Percentiles rank a stretch among this genome's conserved stretches.
Evolutionary conservation across 2,113 vertebrate genomes (phyloP).

Genomic region (Pterocles orientalis): DNA sequence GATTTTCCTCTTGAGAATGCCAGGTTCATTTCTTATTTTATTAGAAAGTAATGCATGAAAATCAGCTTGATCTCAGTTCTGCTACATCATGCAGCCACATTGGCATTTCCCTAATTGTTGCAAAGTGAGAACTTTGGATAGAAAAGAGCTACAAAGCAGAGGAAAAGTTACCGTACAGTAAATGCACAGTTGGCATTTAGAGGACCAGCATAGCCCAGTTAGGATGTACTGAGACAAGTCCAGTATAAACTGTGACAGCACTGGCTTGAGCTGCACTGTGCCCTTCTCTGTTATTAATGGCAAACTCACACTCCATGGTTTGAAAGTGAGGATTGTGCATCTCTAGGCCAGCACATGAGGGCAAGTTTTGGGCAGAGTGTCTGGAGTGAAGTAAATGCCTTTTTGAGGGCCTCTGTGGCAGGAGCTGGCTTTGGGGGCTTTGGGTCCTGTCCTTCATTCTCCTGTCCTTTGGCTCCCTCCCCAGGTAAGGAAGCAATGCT

Average conservation of each 20-base stretch:
- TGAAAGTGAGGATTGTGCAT: neutral
- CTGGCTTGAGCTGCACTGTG: neutral
- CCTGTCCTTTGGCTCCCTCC: conserved; percentile 54
- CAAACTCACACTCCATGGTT: neutral
- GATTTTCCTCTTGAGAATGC: neutral
- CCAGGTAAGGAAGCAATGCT: conserved; percentile 95
- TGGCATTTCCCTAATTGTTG: neutral
- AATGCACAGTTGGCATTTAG: neutral
- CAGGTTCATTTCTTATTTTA: neutral
- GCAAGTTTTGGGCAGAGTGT: neutral
- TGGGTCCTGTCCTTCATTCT: neutral
- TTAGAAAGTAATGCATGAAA: neutral
- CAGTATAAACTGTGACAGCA: neutral
- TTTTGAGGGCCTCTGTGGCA: rapidly evolving
- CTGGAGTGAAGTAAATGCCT: neutral
- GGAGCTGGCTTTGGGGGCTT: neutral
- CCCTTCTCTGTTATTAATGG: neutral
- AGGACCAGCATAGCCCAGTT: neutral
- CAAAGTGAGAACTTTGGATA: neutral
- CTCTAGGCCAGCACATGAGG: neutral
- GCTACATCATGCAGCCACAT: neutral
- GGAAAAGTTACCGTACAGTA: neutral
- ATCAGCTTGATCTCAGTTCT: neutral
- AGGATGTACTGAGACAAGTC: neutral
- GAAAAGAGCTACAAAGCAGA: neutral